These are phyloP conservation scores for Sphyrna mokarran DNA, from an alignment of 2,113 vertebrate genomes.

Conservation along the genomic window DNA sequence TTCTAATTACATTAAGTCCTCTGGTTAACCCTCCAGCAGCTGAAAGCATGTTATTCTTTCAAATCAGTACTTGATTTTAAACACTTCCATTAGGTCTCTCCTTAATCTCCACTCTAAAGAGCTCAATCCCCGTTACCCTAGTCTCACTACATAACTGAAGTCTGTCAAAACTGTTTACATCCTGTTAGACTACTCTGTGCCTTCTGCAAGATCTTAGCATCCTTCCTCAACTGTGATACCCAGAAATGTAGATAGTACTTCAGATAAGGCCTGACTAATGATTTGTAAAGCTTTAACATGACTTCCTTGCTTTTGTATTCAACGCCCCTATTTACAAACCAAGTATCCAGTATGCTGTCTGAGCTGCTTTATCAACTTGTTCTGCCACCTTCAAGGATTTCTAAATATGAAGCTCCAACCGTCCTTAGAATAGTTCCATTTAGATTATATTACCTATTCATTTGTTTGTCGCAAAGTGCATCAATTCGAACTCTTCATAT, in stretches of 20 bases:
- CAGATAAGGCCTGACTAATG: background rate
- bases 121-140: no score
- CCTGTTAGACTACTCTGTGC: background rate
- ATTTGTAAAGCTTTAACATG: background rate
- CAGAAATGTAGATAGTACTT: background rate
- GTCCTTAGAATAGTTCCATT: background rate
- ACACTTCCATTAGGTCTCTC: background rate
- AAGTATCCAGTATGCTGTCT: background rate
- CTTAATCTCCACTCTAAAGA: background rate
- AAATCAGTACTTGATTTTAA: background rate
- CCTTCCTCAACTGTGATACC: background rate
- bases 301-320: slow-evolving; percentile 5
- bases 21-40: background rate
- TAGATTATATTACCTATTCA: background rate
- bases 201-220: background rate
- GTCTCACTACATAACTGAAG: background rate
- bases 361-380: background rate
- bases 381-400: background rate
- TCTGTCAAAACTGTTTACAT: background rate
- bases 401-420: background rate
- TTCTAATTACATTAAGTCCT: background rate
- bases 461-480: background rate
- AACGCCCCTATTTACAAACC: background rate
- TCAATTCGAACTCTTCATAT: background rate
- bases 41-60: background rate